Evolutionary conservation across 1,140 invertebrate species (phyloP).

Genomic region (Leptestheria dahalacensis): DNA sequence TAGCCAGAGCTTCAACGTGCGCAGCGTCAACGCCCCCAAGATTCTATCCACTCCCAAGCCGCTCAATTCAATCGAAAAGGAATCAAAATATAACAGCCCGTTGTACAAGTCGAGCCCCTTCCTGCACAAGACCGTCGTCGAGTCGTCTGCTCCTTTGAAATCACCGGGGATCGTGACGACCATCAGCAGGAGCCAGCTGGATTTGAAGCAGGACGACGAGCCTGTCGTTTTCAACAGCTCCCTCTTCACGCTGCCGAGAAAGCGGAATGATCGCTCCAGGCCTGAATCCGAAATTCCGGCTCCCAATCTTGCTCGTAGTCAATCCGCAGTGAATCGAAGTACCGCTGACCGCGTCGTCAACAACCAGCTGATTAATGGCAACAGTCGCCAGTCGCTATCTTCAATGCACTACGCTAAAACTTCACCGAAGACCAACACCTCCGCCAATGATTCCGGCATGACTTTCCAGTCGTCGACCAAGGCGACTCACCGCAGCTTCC

Average conservation of each 20-base stretch:
- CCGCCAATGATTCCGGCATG: no score
- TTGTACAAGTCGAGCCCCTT: conserved; percentile 59
- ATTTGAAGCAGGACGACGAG: conserved; percentile 32
- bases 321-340: conserved; percentile 4
- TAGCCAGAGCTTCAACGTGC: conserved; percentile 72
- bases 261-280: not conserved
- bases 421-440: not conserved
- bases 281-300: not conserved
- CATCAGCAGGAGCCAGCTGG: conserved; percentile 60
- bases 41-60: not conserved
- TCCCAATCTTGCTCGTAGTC: not conserved
- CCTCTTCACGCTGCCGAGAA: conserved; percentile 16
- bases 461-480: conserved; percentile 8
- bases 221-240: not conserved
- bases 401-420: not conserved
- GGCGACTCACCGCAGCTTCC: conserved; percentile 8
- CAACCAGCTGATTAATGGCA: not conserved
- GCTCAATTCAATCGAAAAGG: conserved; percentile 17
- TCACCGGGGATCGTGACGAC: conserved; percentile 68
- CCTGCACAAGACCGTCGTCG: conserved; percentile 39
- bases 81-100: conserved; percentile 24
- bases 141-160: conserved; percentile 53
- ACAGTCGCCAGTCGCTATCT: not conserved
- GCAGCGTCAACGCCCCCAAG: conserved; percentile 27
- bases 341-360: not conserved